phyloP scores from a whole-genome alignment of 2,888 invertebrate species.

The Drosophila hamatofila region DNA sequence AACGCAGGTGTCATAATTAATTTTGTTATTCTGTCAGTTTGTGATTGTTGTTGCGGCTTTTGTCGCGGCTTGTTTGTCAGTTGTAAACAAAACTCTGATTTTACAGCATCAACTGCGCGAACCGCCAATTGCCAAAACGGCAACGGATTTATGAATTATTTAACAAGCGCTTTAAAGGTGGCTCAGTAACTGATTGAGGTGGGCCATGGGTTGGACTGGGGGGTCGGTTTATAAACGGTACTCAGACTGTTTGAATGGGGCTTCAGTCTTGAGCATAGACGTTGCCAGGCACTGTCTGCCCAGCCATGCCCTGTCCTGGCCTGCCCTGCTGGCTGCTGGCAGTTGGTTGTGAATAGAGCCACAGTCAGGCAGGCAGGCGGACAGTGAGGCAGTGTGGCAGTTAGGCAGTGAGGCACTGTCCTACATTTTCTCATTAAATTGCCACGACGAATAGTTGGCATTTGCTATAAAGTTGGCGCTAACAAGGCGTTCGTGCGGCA shows the following conservation, averaged over 20 bases:
- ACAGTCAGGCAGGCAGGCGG: slow-evolving; percentile 4
- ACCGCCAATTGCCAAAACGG: slow-evolving; percentile 28
- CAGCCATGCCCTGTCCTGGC: not conserved
- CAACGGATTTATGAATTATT: slow-evolving; percentile 39
- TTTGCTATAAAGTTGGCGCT: slow-evolving; percentile 73
- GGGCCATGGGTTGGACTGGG: not conserved
- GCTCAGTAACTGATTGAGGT: slow-evolving; percentile 1
- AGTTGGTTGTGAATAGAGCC: slow-evolving; percentile 39
- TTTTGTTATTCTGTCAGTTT: slow-evolving; percentile 55
- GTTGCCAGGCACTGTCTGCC: slow-evolving; percentile 23
- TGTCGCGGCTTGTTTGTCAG: slow-evolving; percentile 50
- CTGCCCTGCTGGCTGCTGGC: not conserved
- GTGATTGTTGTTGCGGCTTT: slow-evolving; percentile 49
- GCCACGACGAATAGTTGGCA: slow-evolving; percentile 73
- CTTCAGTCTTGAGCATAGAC: slow-evolving; percentile 60
- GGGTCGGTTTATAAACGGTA: slow-evolving; percentile 34
- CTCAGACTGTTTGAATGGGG: slow-evolving; percentile 74
- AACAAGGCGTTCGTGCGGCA: slow-evolving; percentile 73
- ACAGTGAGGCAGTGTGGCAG: not conserved
- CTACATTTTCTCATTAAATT: slow-evolving; percentile 80
- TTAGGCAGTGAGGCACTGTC: slow-evolving; percentile 41
- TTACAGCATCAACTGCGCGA: slow-evolving; percentile 27
- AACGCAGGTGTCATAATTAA: slow-evolving; percentile 73
- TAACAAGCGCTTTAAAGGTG: slow-evolving; percentile 22
- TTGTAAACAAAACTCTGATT: slow-evolving; percentile 56